Percentiles rank a stretch among this genome's conserved stretches.
Conservation (phyloP, 2,113 vertebrate species). For the Pedionomus torquatus region DNA sequence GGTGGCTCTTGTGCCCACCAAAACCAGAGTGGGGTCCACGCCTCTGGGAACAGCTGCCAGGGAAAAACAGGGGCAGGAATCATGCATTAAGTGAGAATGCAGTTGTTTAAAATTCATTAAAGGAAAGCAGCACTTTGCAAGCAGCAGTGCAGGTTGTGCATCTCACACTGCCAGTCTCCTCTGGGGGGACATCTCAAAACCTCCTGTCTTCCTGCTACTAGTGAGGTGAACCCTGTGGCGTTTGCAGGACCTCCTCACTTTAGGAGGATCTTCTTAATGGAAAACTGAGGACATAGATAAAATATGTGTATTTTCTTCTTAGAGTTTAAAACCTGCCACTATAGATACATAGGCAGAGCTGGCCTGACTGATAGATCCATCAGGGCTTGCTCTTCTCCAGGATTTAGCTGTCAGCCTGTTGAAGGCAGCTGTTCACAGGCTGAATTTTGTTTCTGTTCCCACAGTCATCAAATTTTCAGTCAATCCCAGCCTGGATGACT, state of each 20-base stretch:
- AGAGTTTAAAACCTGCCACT: background rate
- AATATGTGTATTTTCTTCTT: background rate
- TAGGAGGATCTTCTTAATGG: background rate
- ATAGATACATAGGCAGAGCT: background rate
- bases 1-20: rapidly evolving
- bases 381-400: background rate
- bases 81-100: background rate
- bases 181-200: background rate
- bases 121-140: background rate
- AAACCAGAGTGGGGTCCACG: rapidly evolving
- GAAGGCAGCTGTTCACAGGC: background rate
- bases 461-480: background rate
- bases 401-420: background rate
- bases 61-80: background rate
- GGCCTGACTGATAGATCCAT: background rate
- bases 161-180: rapidly evolving
- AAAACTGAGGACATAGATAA: background rate
- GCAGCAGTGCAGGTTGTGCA: background rate
- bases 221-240: rapidly evolving
- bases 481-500: background rate
- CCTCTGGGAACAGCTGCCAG: background rate
- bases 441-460: background rate
- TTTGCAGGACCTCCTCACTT: rapidly evolving
- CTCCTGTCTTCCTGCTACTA: background rate
- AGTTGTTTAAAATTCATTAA: background rate